Evolutionary conservation across 2,888 invertebrate species (phyloP).

Genomic region (Hedychridium roseum): DNA sequence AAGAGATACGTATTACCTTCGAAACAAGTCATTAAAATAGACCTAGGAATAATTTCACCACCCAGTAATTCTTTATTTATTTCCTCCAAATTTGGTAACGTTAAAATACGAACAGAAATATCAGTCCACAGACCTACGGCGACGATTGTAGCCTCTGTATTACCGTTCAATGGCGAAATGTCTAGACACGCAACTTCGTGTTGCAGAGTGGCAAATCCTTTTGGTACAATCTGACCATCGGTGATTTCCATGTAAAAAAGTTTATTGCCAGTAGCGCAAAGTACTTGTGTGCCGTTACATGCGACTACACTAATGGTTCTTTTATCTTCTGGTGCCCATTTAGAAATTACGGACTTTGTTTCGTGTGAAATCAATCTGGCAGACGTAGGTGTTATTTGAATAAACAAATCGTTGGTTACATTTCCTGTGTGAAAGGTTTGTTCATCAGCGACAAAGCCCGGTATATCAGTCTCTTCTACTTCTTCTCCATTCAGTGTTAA

Average conservation of each 20-base stretch:
- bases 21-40: conserved; percentile 92
- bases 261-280: conserved; percentile 88
- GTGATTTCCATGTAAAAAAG: conserved; percentile 83
- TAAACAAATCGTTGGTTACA: conserved; percentile 82
- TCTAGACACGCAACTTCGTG: conserved; percentile 97
- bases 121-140: conserved; percentile 98
- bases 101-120: conserved; percentile 88
- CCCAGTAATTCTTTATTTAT: conserved; percentile 88
- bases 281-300: conserved; percentile 78
- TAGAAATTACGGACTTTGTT: conserved; percentile 72
- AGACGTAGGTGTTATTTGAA: conserved; percentile 78
- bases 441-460: conserved; percentile 89
- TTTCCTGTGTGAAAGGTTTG: conserved; percentile 96
- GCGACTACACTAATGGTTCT: conserved; percentile 88
- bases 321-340: conserved; percentile 77
- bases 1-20: conserved; percentile 90
- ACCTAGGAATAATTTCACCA: conserved; percentile 96
- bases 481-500: conserved; percentile 92
- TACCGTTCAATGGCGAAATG: conserved; percentile 79
- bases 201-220: conserved; percentile 77
- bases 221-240: conserved; percentile 71
- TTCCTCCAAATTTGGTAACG: conserved; percentile 81
- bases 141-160: conserved; percentile 74
- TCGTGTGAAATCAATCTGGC: conserved; percentile 76
- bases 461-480: conserved; percentile 95